A percentile compares a stretch with the other conserved stretches of the same genome.
These are phyloP conservation scores for Lepidurus apus DNA, from an alignment of 1,140 invertebrate species.

Conservation along the genomic window DNA sequence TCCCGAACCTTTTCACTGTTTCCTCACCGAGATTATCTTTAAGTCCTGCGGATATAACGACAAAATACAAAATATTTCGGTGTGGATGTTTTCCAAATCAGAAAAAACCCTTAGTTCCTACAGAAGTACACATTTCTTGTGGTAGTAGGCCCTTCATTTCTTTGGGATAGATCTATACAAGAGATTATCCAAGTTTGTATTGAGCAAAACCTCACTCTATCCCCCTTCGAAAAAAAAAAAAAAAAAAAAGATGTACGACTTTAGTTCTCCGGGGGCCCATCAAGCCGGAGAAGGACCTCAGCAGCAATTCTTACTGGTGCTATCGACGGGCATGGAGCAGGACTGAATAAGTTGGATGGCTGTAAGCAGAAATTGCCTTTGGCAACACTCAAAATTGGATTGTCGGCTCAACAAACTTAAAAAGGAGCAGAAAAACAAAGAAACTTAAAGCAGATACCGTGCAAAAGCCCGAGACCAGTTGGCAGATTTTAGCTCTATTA, in stretches of 20 bases:
- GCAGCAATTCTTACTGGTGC: not conserved
- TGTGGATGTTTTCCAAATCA: not conserved
- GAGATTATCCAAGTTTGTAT: not conserved
- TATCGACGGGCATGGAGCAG: not conserved
- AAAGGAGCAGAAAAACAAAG: not conserved
- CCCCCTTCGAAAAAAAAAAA: not conserved
- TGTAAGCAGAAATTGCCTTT: not conserved
- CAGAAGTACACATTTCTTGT: not conserved
- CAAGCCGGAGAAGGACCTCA: not conserved
- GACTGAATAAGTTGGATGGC: slow-evolving; percentile 18
- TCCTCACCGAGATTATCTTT: not conserved
- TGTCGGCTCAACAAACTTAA: not conserved
- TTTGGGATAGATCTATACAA: not conserved
- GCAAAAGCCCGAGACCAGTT: too few relatives aligned
- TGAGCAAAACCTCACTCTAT: not conserved
- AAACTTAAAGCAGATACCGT: not conserved
- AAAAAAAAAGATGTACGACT: not conserved
- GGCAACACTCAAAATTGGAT: not conserved
- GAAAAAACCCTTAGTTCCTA: not conserved
- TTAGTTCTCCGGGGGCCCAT: not conserved
- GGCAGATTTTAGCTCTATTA: too few relatives aligned
- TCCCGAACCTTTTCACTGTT: not conserved
- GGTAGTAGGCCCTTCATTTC: not conserved
- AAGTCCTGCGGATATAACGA: not conserved
- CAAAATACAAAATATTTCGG: not conserved